Evolutionary conservation across 2,888 invertebrate genomes (phyloP).

Genomic region (Enchytraeus crypticus): DNA sequence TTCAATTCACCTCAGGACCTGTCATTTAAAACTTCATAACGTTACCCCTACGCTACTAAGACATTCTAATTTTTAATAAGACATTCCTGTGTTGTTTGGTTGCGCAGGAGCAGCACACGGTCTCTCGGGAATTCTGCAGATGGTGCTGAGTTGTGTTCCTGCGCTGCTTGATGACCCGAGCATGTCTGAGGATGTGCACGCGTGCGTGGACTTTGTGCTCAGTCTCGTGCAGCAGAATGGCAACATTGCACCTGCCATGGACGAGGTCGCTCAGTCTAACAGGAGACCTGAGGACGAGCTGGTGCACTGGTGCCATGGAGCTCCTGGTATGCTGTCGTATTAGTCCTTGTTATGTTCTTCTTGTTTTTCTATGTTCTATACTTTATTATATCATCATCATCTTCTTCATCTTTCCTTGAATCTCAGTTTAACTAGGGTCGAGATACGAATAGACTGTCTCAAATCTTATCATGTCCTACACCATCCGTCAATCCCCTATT

Average conservation of each 20-base stretch:
- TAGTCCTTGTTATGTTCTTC: too few species aligned
- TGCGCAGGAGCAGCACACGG: conserved; percentile 56
- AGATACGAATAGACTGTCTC: too few species aligned
- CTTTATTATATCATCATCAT: too few species aligned
- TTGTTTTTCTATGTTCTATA: too few species aligned
- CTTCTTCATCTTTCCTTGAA: too few species aligned
- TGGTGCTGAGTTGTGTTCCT: conserved; percentile 57
- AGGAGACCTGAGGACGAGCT: conserved; percentile 64
- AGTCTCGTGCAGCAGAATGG: conserved; percentile 62
- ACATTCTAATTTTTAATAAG: too few species aligned
- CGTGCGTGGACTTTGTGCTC: conserved; percentile 61
- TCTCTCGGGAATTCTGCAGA: conserved; percentile 60
- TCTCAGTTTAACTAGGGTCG: too few species aligned
- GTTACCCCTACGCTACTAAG: too few species aligned
- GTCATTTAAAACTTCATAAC: too few species aligned
- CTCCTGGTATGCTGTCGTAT: conserved; percentile 65
- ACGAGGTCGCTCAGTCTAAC: conserved; percentile 58
- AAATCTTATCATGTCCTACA: too few species aligned
- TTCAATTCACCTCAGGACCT: too few species aligned
- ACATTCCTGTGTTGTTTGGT: not conserved
- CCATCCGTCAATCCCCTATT: too few species aligned
- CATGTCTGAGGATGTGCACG: conserved; percentile 57
- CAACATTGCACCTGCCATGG: conserved; percentile 68
- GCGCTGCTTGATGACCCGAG: conserved; percentile 55
- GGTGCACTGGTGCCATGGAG: conserved; percentile 85